phyloP scores from a whole-genome alignment of 2,888 invertebrate species.

The Volucella inflata region DNA sequence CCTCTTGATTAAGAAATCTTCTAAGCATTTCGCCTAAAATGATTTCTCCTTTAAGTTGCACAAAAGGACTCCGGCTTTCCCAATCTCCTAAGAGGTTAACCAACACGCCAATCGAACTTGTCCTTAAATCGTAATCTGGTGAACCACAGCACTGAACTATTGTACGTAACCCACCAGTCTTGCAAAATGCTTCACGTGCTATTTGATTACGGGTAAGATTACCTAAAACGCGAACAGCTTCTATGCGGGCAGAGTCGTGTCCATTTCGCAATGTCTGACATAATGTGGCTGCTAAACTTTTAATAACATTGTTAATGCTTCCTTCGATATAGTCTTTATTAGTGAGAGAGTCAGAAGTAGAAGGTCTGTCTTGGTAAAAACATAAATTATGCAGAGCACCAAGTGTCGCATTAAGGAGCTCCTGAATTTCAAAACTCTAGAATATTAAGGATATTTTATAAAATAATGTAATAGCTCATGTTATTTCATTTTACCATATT shows the following conservation, averaged over 20 bases:
- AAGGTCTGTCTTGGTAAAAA: constrained; percentile 86
- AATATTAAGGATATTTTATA: constrained; percentile 15
- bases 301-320: constrained; percentile 80
- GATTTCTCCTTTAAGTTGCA: constrained; percentile 85
- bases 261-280: constrained; percentile 79
- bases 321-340: constrained; percentile 81
- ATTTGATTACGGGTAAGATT: constrained; percentile 90
- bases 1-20: constrained; percentile 85
- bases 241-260: constrained; percentile 84
- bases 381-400: constrained; percentile 94
- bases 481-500: constrained; percentile 73
- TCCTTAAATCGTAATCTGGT: constrained; percentile 88
- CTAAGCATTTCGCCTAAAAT: constrained; percentile 85
- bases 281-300: constrained; percentile 79
- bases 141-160: constrained; percentile 86
- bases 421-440: constrained; percentile 86
- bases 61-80: constrained; percentile 85
- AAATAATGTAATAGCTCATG: background rate
- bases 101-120: constrained; percentile 91
- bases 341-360: background rate
- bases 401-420: constrained; percentile 90
- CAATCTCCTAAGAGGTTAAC: constrained; percentile 90
- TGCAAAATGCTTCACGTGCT: constrained; percentile 87
- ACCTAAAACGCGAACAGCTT: constrained; percentile 92
- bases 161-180: constrained; percentile 87